Evolutionary conservation across 2,797 vertebrate genomes (phyloP).

Genomic region (Gila robusta): DNA sequence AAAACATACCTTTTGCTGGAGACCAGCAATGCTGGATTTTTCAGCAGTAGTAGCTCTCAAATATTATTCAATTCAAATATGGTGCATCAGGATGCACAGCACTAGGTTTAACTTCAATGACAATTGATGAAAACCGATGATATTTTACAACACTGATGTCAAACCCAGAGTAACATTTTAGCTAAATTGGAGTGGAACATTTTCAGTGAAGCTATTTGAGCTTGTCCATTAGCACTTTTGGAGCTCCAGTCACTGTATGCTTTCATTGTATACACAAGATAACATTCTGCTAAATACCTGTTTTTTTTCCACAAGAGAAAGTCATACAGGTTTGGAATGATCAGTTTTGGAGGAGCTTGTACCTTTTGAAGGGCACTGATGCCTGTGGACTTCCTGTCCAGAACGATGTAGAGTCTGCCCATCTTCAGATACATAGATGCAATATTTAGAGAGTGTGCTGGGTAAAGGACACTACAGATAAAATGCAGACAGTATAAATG

Average conservation of each 20-base stretch:
- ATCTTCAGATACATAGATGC: conserved; percentile 97
- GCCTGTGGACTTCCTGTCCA: conserved; percentile 80
- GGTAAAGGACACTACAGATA: conserved; percentile 85
- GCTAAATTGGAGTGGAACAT: too few species aligned
- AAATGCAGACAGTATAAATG: neutral
- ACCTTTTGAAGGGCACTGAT: conserved; percentile 89
- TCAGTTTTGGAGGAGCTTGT: conserved; percentile 26
- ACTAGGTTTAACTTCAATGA: too few species aligned
- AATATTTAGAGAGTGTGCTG: conserved; percentile 91
- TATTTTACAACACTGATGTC: too few species aligned
- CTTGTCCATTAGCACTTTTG: too few species aligned
- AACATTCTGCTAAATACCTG: neutral
- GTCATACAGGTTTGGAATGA: neutral
- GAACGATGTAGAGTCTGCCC: conserved; percentile 85
- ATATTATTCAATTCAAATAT: too few species aligned
- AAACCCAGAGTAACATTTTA: too few species aligned
- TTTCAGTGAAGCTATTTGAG: too few species aligned
- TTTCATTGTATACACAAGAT: neutral
- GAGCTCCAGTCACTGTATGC: neutral
- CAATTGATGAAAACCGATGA: too few species aligned
- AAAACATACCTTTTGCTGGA: too few species aligned
- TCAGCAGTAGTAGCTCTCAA: too few species aligned
- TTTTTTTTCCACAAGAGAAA: neutral
- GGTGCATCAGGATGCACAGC: too few species aligned
- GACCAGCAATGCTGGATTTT: too few species aligned